Evolutionary conservation across 2,797 vertebrate genomes (phyloP).

Genomic region (Natrix natrix): DNA sequence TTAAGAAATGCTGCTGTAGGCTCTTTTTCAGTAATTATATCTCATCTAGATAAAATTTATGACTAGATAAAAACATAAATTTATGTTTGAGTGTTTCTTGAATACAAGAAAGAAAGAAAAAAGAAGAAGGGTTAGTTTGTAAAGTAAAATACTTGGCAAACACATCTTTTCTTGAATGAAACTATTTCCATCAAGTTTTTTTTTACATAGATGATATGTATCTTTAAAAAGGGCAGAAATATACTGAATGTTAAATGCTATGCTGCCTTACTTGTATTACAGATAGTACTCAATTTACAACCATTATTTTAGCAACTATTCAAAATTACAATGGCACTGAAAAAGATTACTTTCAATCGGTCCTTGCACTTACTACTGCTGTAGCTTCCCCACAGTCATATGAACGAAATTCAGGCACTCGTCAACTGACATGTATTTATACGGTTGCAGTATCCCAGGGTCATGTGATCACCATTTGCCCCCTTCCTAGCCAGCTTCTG

Average conservation of each 20-base stretch:
- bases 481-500: not conserved
- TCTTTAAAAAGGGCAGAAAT: constrained; percentile 11
- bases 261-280: not conserved
- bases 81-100: not conserved
- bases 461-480: not conserved
- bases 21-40: not conserved
- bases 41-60: not conserved
- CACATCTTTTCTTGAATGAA: not conserved
- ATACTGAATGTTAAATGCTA: not conserved
- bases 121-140: not conserved
- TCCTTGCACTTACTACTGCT: not conserved
- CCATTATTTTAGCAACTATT: not conserved
- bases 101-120: not conserved
- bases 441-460: not conserved
- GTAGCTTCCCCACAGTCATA: not conserved
- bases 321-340: not conserved
- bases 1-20: not conserved
- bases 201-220: not conserved
- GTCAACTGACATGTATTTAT: not conserved
- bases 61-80: not conserved
- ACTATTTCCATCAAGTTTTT: not conserved
- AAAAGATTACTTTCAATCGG: not conserved
- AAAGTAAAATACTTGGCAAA: constrained; percentile 14
- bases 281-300: not conserved
- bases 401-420: not conserved